Conservation (phyloP, 2,797 vertebrate genomes). For the Argyrosomus regius region DNA sequence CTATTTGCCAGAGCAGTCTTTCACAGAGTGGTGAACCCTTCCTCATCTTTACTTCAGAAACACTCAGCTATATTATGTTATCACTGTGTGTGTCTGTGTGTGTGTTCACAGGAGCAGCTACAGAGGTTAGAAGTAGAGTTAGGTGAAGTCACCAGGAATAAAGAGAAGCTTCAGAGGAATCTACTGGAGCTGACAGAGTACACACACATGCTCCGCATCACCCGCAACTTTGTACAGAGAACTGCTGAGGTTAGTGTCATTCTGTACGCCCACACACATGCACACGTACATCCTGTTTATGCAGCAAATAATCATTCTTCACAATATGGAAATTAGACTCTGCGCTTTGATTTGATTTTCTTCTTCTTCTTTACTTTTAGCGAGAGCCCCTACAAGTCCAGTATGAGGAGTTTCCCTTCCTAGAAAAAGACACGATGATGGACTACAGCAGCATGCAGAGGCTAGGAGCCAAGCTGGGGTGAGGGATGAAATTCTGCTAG, state of each 20-base stretch:
- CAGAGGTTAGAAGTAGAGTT: slow-evolving; percentile 95
- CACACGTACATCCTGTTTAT: neutral
- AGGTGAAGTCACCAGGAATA: slow-evolving; percentile 95
- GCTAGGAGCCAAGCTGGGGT: slow-evolving; percentile 96
- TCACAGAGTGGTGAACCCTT: no score
- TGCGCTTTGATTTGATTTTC: slow-evolving; percentile 11
- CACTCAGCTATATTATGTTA: neutral
- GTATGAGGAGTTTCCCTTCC: slow-evolving; percentile 94
- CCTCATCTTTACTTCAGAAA: no score
- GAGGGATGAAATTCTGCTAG: slow-evolving; percentile 58
- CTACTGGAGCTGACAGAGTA: slow-evolving; percentile 95
- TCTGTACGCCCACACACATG: neutral
- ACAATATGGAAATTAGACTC: neutral
- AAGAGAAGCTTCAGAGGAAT: slow-evolving; percentile 95
- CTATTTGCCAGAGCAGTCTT: no score
- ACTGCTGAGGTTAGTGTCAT: slow-evolving; percentile 85
- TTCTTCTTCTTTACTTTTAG: slow-evolving; percentile 69
- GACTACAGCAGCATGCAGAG: slow-evolving; percentile 96
- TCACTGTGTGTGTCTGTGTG: slow-evolving; percentile 5
- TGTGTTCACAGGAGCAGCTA: slow-evolving; percentile 90
- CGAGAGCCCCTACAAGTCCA: slow-evolving; percentile 84
- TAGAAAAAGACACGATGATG: slow-evolving; percentile 92
- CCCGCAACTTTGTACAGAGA: slow-evolving; percentile 88
- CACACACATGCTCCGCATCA: slow-evolving; percentile 93
- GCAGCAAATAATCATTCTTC: neutral